phyloP scores from a whole-genome alignment of 2,797 vertebrate species.

The Clarias platycephalus region DNA sequence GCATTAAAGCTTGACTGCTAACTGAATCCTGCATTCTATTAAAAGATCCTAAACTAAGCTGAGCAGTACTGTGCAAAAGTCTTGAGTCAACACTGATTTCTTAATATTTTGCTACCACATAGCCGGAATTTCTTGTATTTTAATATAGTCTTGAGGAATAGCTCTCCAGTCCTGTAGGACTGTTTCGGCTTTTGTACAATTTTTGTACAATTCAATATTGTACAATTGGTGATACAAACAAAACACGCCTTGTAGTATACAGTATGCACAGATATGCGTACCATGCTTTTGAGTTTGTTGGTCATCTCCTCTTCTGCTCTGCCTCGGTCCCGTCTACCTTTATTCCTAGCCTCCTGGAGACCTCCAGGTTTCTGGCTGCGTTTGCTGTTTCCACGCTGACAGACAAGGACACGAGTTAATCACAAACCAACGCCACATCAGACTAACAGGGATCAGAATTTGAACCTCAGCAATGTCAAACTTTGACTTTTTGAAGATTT shows the following conservation, averaged over 20 bases:
- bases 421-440: neutral
- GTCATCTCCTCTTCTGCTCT: conserved; percentile 58
- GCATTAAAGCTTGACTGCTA: neutral
- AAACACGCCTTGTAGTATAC: neutral
- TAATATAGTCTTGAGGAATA: too few species aligned
- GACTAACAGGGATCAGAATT: neutral
- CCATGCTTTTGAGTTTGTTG: conserved; percentile 58
- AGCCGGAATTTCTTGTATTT: too few species aligned
- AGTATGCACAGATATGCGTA: conserved; percentile 3
- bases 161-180: too few species aligned
- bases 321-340: conserved; percentile 58
- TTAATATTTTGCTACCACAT: too few species aligned
- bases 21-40: neutral
- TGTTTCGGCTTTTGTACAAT: too few species aligned
- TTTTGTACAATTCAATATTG: too few species aligned
- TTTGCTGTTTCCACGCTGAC: conserved; percentile 53
- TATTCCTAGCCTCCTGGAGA: conserved; percentile 58
- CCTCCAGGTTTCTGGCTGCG: conserved; percentile 36
- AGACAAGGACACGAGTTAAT: neutral
- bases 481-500: neutral
- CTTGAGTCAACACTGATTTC: too few species aligned
- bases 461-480: neutral
- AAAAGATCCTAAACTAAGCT: too few species aligned
- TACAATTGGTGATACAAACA: neutral
- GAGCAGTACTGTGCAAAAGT: too few species aligned